A percentile compares a stretch with the other conserved stretches of the same genome.
Conservation (phyloP, 1,140 invertebrate species). For the Drosophila grimshawi region DNA sequence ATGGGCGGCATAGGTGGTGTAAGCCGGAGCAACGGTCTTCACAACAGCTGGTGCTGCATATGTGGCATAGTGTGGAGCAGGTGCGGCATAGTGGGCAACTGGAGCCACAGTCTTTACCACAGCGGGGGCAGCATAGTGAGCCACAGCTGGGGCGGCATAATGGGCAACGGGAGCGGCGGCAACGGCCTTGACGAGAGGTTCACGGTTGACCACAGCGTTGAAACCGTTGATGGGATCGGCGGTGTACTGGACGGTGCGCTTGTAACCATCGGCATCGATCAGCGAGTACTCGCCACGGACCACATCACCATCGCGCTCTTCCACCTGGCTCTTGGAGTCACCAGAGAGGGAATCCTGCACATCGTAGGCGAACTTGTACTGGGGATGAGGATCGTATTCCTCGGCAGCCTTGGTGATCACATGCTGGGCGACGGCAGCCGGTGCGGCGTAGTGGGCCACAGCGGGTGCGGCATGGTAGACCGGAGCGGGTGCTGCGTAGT, state of each 20-base stretch:
- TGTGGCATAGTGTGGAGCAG: conserved; percentile 60
- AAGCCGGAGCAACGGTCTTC: conserved; percentile 37
- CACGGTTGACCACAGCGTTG: conserved; percentile 79
- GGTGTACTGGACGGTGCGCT: conserved; percentile 83
- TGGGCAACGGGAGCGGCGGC: conserved; percentile 62
- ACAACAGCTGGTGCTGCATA: conserved; percentile 61
- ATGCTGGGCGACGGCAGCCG: conserved; percentile 44
- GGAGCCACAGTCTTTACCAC: conserved; percentile 50
- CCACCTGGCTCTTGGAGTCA: conserved; percentile 87
- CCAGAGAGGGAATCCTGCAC: conserved; percentile 89
- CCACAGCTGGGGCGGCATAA: conserved; percentile 50
- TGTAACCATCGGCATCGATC: conserved; percentile 87
- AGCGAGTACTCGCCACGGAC: conserved; percentile 87
- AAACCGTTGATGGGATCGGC: conserved; percentile 83
- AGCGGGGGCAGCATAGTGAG: conserved; percentile 61
- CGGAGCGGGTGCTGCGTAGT: conserved; percentile 54
- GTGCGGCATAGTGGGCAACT: conserved; percentile 59
- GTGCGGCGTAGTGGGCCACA: too few relatives aligned
- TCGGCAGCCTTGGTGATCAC: conserved; percentile 66
- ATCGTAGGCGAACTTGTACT: conserved; percentile 88
- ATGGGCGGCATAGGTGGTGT: conserved; percentile 48
- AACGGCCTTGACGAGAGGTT: conserved; percentile 65
- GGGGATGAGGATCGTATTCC: conserved; percentile 77
- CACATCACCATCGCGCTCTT: conserved; percentile 87
- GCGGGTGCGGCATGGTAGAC: conserved; percentile 38